phyloP scores from a whole-genome alignment of 2,113 vertebrate genomes.

The Porphyrio hochstetteri region DNA sequence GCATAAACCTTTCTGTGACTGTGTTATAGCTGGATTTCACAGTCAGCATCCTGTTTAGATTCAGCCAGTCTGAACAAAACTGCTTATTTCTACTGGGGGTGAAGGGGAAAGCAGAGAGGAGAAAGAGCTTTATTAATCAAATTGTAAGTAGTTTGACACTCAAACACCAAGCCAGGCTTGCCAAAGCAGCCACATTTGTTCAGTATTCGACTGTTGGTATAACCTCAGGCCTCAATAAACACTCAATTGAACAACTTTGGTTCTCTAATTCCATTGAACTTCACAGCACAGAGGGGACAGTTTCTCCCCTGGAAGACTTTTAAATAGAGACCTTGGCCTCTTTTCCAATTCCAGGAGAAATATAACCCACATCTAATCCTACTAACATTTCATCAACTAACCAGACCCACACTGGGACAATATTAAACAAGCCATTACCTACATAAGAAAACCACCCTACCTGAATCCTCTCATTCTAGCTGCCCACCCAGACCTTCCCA shows the following conservation, averaged over 20 bases:
- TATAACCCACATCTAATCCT: background rate
- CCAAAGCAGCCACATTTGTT: background rate
- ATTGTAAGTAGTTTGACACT: background rate
- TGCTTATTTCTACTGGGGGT: background rate
- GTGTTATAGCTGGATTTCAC: background rate
- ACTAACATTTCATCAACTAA: background rate
- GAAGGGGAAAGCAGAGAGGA: rapidly evolving
- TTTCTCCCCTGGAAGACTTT: rapidly evolving
- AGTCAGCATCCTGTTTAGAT: background rate
- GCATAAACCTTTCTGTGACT: background rate
- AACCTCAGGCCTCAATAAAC: background rate
- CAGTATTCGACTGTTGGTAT: background rate
- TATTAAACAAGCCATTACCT: background rate
- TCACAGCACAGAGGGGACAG: rapidly evolving
- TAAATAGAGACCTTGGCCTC: background rate
- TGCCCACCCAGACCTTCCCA: background rate
- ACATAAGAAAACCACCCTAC: background rate
- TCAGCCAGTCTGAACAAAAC: background rate
- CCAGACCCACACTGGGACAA: background rate
- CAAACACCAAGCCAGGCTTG: background rate
- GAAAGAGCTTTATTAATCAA: background rate
- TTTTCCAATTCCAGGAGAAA: background rate
- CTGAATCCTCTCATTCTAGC: background rate
- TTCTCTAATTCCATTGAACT: background rate
- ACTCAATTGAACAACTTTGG: background rate